Base-by-base conservation (phyloP, 1,140 invertebrate species). In the Ceratina calcarata region DNA sequence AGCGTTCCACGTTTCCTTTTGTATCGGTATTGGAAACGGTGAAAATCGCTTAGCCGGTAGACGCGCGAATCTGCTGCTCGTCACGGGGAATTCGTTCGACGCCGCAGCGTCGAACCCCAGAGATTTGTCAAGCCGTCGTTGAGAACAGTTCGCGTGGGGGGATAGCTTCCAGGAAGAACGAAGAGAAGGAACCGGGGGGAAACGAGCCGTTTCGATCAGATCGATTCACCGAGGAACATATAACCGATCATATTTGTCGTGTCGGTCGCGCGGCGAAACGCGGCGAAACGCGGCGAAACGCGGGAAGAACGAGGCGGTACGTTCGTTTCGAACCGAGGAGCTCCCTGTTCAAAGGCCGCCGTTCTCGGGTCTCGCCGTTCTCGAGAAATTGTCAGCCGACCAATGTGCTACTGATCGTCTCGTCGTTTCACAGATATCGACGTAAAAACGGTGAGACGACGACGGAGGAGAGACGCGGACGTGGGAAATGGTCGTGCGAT, bases 81-180 rank as follows among this genome's bases (percentile, higher is more conserved):
- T 82, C 76, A 82, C 68, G 76, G 69, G n/a, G n/a, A 64, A 69
- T 79, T 73, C 67, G 57, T 62, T 79, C 55, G 69, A 79, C 37
- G 37, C 7, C 8, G 8, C 37, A 10, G 8, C 2, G 32, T 51
- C n/a, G 68, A 37, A 1, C 22, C 32, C 24, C 27, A 32, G 77
- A 70, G 79, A 81, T 81, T 81, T 70, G 73, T 81, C 73, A 27
- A 55, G 12, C n/a, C 22, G 24, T 27, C 76, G 49, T 64, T 1
- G 22, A 51, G 8, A 18, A 1, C 20, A 20, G 37, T 61, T 12
- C n/a, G n/a, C n/a, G 78, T 51, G 55, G 58, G 75, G 58, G 75
- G 58, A n/a, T 37, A 49, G n/a, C 18, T 70, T 51, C 73, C 32
- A 81, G 55, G 10, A 53, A 2, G 2, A 13, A n/a, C 4, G 6